Evolutionary conservation across 1,140 invertebrate species (phyloP), one percentile per base, ranked within the genome.

Genomic region (Acromyrmex charruanus): DNA sequence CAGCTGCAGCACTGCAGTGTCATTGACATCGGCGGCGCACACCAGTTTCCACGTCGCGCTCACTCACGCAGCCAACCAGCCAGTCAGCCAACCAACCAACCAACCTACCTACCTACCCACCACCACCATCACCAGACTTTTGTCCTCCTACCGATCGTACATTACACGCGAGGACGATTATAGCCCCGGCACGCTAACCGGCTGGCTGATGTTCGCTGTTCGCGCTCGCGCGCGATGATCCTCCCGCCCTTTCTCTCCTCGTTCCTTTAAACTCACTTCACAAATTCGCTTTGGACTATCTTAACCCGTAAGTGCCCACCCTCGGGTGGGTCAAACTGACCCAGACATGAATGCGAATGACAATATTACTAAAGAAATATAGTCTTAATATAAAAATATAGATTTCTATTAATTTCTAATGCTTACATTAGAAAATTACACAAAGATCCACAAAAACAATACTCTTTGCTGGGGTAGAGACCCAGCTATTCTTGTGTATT

Each of bases 101-200:
- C 68, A 28, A 31, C 16, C 53, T 25, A 85, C 88, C 81, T 66
- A 77, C 72, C 72, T 5, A 55, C 31, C 77, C 66, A 25, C 55
- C 18, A 74, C 55, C 69, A 84, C 61, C 9, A 49, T 31, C 31
- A 58, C 51, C 79, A 81, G 87, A 71, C 68, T 90, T 89, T 88
- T 90, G 89, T 93, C 90, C 90, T 93, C 92, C 92, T 93, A 92
- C 92, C 90, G 92, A 93, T 93, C 90, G 89, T 92, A 89, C 90
- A 91, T 94, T 92, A 93, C 92, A 94, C 92, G 89, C 93, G 92
- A 93, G 88, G 92, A 93, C 93, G 92, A 93, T 94, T 94, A 94
- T 93, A 93, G 90, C 91, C 84, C 89, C 85, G 85, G 90, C 90
- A 89, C 85, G 92, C 79, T 84, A 91, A 91, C 89, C 90, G 85